These are phyloP conservation scores for Epicauta chinensis DNA, from an alignment of 1,140 invertebrate species.

Conservation along the genomic window DNA sequence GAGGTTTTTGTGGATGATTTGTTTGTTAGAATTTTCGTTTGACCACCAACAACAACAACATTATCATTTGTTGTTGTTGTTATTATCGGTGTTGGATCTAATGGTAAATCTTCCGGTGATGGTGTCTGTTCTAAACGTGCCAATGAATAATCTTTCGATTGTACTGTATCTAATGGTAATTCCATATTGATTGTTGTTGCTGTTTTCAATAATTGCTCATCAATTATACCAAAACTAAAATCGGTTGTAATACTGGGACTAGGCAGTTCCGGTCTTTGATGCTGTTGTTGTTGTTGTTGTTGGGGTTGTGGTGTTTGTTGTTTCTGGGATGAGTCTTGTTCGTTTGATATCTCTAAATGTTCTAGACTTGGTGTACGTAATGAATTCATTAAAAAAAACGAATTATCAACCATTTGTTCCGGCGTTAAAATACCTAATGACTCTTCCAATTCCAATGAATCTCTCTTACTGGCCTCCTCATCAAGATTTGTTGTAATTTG, in stretches of 20 bases:
- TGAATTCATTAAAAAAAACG: slow-evolving; percentile 51
- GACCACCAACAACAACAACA: neutral
- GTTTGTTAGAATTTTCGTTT: slow-evolving; percentile 37
- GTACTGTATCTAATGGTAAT: slow-evolving; percentile 45
- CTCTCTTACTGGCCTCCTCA: slow-evolving; percentile 32
- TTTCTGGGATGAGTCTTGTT: too few species aligned
- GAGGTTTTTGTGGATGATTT: slow-evolving; percentile 50
- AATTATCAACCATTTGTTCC: slow-evolving; percentile 76
- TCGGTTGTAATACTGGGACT: slow-evolving; percentile 33
- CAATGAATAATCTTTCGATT: slow-evolving; percentile 22
- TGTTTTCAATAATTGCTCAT: slow-evolving; percentile 29
- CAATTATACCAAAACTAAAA: slow-evolving; percentile 35
- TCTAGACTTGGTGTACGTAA: slow-evolving; percentile 31
- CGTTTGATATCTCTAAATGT: slow-evolving; percentile 19
- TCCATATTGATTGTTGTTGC: slow-evolving; percentile 49
- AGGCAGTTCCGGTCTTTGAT: slow-evolving; percentile 18
- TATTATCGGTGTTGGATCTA: slow-evolving; percentile 55
- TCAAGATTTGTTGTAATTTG: slow-evolving; percentile 17
- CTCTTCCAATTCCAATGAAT: slow-evolving; percentile 50
- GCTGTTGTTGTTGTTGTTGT: neutral
- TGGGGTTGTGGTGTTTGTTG: too few species aligned
- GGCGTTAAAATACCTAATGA: slow-evolving; percentile 79
- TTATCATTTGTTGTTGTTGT: slow-evolving; percentile 27
- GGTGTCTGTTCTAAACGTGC: slow-evolving; percentile 64
- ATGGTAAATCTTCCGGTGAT: slow-evolving; percentile 72